Base-by-base conservation (phyloP, 2,797 vertebrate species). In the Lepus oiostolus region DNA sequence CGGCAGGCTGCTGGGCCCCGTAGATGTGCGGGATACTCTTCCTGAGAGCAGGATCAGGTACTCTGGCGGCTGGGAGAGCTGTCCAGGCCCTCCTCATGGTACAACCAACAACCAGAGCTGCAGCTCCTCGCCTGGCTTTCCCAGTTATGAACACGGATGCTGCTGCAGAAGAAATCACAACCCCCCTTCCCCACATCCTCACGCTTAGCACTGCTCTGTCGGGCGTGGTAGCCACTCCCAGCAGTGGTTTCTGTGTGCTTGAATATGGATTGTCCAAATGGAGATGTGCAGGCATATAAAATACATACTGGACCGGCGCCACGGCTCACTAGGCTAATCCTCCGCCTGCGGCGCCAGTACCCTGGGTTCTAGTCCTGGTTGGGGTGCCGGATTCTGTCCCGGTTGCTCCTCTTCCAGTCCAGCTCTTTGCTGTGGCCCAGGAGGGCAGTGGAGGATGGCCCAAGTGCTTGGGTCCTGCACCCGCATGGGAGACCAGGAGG, bases 141-240 rank as follows among this genome's bases (percentile, higher is more conserved):
- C 38, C 8, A 2, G 16, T 8, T 16, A 26, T 12, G 12, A 52
- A 10, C 1, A n/a, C 32, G 17, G 42, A 89, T 11, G 26, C 60
- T 47, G n/a, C 19, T 0, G 7, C 32, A 82, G 60, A 50, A 70
- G 58, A 85, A 87, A 52, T 21, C 75, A 58, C 54, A 58, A 24
- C 75, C 74, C 70, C n/a, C 72, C 79, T 80, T 87, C 35, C 38
- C n/a, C 4, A 63, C 26, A 58, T 13, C 19, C 65, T 38, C 52
- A 9, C 26, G 42, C 7, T n/a, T 26, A 67, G 35, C 13, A 54
- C 65, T 12, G 21, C 11, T 58, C 16, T 67, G 42, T 67, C n/a
- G 75, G 7, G 42, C 21, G 32, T 0, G 1, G 76, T 26, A 35
- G 68, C 76, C n/a, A 32, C 2, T 3, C 47, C 30, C 2, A 32